Conservation (phyloP, 2,113 vertebrate genomes). For the Xiphorhynchus elegans region DNA sequence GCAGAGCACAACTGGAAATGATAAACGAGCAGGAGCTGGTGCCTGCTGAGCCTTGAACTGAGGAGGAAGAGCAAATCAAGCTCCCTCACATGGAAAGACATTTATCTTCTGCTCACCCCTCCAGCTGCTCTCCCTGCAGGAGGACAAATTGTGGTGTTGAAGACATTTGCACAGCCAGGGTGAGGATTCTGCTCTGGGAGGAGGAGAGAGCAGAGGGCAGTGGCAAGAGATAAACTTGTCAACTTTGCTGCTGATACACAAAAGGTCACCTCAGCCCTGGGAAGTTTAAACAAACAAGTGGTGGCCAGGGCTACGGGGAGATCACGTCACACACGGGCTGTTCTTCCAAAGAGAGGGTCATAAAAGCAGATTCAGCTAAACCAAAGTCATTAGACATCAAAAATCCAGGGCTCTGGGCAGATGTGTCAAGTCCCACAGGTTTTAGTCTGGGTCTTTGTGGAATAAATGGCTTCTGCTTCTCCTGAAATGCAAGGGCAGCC, state of each 20-base stretch:
- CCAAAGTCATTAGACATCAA: background rate
- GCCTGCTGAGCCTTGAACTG: background rate
- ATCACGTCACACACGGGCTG: background rate
- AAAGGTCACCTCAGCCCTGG: background rate
- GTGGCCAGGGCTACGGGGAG: background rate
- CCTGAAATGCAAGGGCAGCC: background rate
- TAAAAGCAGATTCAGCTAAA: background rate
- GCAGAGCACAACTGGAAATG: background rate
- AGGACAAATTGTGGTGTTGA: background rate
- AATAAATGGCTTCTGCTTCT: background rate
- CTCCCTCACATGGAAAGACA: background rate
- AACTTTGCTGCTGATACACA: background rate
- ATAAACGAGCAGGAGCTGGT: background rate
- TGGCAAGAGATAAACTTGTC: conserved; percentile 20
- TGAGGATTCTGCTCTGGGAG: background rate
- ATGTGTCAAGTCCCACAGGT: background rate
- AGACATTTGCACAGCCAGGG: background rate
- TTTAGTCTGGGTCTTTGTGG: background rate
- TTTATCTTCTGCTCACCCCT: background rate
- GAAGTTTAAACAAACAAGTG: conserved; percentile 2
- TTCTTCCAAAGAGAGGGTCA: background rate
- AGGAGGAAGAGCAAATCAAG: background rate
- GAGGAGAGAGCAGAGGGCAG: background rate
- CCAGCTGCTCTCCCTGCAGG: background rate
- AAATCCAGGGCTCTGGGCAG: background rate